Evolutionary conservation across 2,888 invertebrate genomes (phyloP).

Genomic region (Empis livida): DNA sequence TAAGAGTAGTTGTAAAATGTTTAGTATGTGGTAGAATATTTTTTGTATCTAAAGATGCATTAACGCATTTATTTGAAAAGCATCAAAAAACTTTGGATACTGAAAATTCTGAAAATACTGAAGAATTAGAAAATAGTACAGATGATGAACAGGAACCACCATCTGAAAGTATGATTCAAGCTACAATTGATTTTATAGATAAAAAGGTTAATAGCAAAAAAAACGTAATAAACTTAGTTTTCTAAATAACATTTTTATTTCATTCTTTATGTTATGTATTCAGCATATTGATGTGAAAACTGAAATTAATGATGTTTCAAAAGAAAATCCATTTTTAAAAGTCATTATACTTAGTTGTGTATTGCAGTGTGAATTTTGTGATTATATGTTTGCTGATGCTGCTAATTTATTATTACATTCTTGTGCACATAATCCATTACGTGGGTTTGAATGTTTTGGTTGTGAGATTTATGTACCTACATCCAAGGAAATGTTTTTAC

Average conservation of each 20-base stretch:
- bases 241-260: no score
- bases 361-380: conserved; percentile 49
- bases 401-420: conserved; percentile 33
- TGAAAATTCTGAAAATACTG: conserved; percentile 14
- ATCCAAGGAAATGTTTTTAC: conserved; percentile 40
- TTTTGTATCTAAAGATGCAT: conserved; percentile 19
- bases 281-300: neutral
- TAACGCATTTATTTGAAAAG: conserved; percentile 21
- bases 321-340: conserved; percentile 11
- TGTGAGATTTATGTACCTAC: conserved; percentile 37
- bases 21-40: conserved; percentile 28
- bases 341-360: conserved; percentile 28
- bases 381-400: conserved; percentile 42
- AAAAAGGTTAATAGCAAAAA: no score
- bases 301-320: neutral
- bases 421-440: conserved; percentile 24
- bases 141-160: neutral
- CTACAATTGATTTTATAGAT: neutral
- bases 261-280: no score
- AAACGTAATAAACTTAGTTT: no score
- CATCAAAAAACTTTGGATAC: conserved; percentile 13
- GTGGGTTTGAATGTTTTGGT: conserved; percentile 30
- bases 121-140: conserved; percentile 11
- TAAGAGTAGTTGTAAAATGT: conserved; percentile 27
- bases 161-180: neutral